Conservation (phyloP, 2,888 invertebrate genomes). For the Drosophila pegasa region DNA sequence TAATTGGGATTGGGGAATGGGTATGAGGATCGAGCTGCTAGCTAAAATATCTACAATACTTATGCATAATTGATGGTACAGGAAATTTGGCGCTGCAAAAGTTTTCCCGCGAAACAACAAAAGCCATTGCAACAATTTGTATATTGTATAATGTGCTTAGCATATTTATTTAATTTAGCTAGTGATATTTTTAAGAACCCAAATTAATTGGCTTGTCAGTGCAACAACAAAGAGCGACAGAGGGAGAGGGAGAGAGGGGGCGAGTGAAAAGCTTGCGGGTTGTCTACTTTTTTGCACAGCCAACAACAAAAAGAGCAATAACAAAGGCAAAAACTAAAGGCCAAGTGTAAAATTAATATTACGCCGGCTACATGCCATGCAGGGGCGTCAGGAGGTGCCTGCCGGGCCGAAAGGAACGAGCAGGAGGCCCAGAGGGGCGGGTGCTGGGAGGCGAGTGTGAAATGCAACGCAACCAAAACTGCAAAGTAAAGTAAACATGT, state of each 20-base stretch:
- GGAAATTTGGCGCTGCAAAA: constrained; percentile 62
- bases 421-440: not conserved
- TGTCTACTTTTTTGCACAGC: constrained; percentile 55
- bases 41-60: constrained; percentile 53
- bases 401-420: not conserved
- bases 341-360: constrained; percentile 84
- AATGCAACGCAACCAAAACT: constrained; percentile 77
- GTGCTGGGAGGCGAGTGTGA: constrained; percentile 34
- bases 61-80: constrained; percentile 77
- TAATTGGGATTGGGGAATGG: constrained; percentile 9
- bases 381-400: constrained; percentile 1
- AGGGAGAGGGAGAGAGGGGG: not conserved
- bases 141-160: constrained; percentile 54
- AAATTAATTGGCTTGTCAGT: constrained; percentile 74
- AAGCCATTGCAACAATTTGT: constrained; percentile 35
- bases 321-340: constrained; percentile 76
- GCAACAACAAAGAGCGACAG: constrained; percentile 41
- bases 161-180: constrained; percentile 77
- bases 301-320: constrained; percentile 34
- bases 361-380: constrained; percentile 54
- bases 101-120: constrained; percentile 24
- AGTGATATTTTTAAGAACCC: constrained; percentile 75
- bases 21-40: constrained; percentile 22
- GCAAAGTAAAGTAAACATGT: constrained; percentile 82
- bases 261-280: constrained; percentile 27